A percentile compares a stretch with the other conserved stretches of the same genome.
Evolutionary conservation across 2,888 invertebrate species (phyloP).

Genomic region (Stenoptilia bipunctidactyla): DNA sequence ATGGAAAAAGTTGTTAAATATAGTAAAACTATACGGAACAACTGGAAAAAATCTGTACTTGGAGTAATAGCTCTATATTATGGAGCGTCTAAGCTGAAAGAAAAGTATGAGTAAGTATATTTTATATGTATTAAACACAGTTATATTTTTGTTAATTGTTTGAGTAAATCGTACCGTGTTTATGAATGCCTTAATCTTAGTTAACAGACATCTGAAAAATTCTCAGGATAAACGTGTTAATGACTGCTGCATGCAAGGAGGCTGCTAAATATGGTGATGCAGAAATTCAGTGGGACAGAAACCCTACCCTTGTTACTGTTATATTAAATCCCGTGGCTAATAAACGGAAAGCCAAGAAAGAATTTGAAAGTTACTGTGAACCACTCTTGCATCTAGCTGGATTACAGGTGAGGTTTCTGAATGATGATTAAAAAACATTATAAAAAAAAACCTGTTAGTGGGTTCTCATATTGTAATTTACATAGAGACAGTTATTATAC

Average conservation of each 20-base stretch:
- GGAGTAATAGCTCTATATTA: constrained; percentile 77
- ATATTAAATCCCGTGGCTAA: constrained; percentile 93
- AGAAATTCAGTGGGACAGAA: constrained; percentile 66
- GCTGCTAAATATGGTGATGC: constrained; percentile 80
- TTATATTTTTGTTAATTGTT: not conserved
- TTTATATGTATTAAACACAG: too few species aligned
- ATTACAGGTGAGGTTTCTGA: too few species aligned
- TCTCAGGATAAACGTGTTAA: constrained; percentile 82
- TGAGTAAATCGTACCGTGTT: not conserved
- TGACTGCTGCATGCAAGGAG: constrained; percentile 84
- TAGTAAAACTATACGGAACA: constrained; percentile 77
- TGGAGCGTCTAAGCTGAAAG: constrained; percentile 76
- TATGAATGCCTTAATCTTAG: not conserved
- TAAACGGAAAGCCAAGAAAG: constrained; percentile 75
- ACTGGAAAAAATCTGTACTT: constrained; percentile 92
- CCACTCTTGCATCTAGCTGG: constrained; percentile 95
- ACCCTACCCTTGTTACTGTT: constrained; percentile 84
- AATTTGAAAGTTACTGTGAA: constrained; percentile 92
- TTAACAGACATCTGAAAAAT: too few species aligned
- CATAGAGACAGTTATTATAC: too few species aligned
- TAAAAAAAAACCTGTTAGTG: too few species aligned
- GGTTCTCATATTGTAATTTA: too few species aligned
- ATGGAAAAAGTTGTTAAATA: constrained; percentile 74
- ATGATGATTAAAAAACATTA: too few species aligned
- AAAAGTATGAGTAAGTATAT: constrained; percentile 80